Percentiles rank a stretch among this genome's conserved stretches.
These are phyloP conservation scores for Octodon degus DNA, from an alignment of 2,113 vertebrate genomes.

Conservation along the genomic window DNA sequence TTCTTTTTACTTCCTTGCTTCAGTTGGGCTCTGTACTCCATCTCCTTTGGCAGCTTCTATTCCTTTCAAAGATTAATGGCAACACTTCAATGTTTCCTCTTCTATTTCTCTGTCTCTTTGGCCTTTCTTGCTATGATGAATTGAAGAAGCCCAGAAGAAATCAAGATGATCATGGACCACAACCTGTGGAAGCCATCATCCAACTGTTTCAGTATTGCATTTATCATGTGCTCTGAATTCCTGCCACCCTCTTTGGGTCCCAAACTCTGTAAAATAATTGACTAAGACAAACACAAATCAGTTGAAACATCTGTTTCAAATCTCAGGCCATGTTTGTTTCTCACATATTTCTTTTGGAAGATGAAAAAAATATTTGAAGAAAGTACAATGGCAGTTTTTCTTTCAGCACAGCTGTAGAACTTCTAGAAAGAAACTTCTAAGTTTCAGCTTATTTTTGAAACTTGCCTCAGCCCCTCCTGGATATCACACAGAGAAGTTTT, in stretches of 20 bases:
- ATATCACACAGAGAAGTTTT: conserved; percentile 13
- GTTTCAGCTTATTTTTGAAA: conserved; percentile 1
- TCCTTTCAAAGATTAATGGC: background rate
- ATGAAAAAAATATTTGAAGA: background rate
- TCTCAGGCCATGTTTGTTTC: background rate
- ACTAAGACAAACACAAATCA: background rate
- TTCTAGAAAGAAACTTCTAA: background rate
- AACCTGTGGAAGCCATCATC: background rate
- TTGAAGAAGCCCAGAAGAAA: background rate
- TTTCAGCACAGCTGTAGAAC: background rate
- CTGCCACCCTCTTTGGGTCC: background rate
- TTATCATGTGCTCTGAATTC: background rate
- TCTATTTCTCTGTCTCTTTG: background rate
- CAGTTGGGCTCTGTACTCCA: background rate
- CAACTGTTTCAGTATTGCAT: background rate
- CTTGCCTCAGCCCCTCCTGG: conserved; percentile 7
- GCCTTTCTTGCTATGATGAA: background rate
- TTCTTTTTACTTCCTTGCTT: background rate
- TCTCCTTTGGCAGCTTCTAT: background rate
- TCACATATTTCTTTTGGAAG: conserved; percentile 11
- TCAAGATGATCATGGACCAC: background rate
- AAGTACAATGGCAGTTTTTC: background rate
- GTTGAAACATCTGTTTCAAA: background rate
- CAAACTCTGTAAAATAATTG: background rate
- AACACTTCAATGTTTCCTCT: background rate